A percentile compares a stretch with the other conserved stretches of the same genome.
Conservation (phyloP, 1,140 invertebrate species). For the Ylistrum balloti region DNA sequence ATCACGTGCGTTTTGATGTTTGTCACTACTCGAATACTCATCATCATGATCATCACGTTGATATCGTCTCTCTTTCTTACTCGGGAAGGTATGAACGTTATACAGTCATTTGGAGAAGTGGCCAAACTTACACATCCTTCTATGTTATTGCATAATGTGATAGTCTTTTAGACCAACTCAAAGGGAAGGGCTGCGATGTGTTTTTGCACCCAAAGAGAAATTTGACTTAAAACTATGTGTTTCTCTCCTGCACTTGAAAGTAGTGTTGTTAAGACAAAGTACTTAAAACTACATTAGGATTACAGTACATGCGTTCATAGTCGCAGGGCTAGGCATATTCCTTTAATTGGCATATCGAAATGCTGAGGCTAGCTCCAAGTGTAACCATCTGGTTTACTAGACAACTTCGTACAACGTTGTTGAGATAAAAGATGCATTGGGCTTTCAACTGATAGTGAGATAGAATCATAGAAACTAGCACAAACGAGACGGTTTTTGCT, state of each 20-base stretch:
- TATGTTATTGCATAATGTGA: conserved; percentile 34
- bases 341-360: conserved; percentile 17
- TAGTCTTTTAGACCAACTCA: conserved; percentile 34
- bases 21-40: conserved; percentile 38
- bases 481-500: conserved; percentile 22
- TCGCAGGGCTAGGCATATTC: conserved; percentile 25
- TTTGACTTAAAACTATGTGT: conserved; percentile 35
- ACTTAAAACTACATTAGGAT: conserved; percentile 40
- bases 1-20: conserved; percentile 18
- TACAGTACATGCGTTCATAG: conserved; percentile 38
- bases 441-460: conserved; percentile 33
- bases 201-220: conserved; percentile 39
- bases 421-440: conserved; percentile 38
- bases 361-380: conserved; percentile 1
- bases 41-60: conserved; percentile 1
- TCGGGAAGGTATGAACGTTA: neutral
- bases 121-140: neutral
- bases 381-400: conserved; percentile 38
- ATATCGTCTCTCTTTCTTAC: neutral
- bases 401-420: conserved; percentile 19
- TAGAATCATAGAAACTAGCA: conserved; percentile 35
- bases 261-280: conserved; percentile 16
- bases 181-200: conserved; percentile 29
- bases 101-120: conserved; percentile 33
- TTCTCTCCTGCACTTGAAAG: conserved; percentile 25